Evolutionary conservation across 2,888 invertebrate species (phyloP).

Genomic region (Agriopis marginaria): DNA sequence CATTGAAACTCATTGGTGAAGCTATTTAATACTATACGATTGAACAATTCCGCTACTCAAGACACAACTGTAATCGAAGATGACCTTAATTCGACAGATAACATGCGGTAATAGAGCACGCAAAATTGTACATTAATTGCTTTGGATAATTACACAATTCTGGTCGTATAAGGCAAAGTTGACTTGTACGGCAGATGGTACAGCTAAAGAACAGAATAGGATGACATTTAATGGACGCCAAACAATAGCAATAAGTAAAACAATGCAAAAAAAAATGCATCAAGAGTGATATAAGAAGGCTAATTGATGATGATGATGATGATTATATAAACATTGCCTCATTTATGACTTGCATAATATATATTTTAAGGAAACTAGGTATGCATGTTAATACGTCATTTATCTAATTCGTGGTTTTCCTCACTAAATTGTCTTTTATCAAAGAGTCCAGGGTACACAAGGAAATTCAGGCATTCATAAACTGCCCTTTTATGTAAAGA

Average conservation of each 20-base stretch:
- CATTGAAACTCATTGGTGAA: slow-evolving; percentile 8
- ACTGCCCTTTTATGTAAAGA: too few species aligned
- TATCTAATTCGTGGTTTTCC: not conserved
- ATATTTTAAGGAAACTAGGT: not conserved
- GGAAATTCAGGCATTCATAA: not conserved
- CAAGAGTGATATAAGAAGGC: not conserved
- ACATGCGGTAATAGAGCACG: slow-evolving; percentile 4
- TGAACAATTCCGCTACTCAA: slow-evolving; percentile 29
- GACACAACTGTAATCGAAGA: slow-evolving; percentile 22
- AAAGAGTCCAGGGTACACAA: not conserved
- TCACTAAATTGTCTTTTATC: not conserved
- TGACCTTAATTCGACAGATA: slow-evolving; percentile 31
- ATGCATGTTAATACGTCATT: not conserved
- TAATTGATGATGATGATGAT: not conserved
- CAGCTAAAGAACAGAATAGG: too few species aligned
- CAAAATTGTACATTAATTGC: slow-evolving; percentile 3
- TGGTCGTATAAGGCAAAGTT: not conserved
- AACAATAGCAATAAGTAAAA: too few species aligned
- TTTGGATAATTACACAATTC: slow-evolving; percentile 5
- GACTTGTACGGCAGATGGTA: not conserved
- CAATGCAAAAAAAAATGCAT: too few species aligned
- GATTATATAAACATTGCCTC: too few species aligned
- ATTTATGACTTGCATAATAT: too few species aligned
- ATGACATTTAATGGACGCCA: too few species aligned
- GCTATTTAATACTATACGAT: slow-evolving; percentile 19